Conservation (phyloP, 2,113 vertebrate species). For the Nycticryphes semicollaris region DNA sequence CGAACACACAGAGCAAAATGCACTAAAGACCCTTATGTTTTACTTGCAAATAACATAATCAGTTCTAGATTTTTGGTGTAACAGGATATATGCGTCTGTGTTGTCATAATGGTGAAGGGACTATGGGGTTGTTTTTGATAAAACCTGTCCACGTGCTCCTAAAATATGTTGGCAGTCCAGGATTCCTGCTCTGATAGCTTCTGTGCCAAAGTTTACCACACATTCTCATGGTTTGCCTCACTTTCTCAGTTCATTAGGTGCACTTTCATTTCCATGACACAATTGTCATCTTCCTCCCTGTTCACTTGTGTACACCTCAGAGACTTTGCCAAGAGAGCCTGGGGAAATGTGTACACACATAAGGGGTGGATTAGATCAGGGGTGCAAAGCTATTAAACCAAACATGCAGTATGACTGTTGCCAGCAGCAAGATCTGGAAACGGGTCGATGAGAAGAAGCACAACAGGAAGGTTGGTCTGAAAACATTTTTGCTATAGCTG, state of each 20-base stretch:
- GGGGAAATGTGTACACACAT: not conserved
- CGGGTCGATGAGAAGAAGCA: not conserved
- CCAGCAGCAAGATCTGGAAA: not conserved
- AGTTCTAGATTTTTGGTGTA: not conserved
- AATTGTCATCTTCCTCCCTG: not conserved
- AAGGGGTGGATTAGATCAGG: not conserved
- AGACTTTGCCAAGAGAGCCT: not conserved
- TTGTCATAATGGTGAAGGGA: not conserved
- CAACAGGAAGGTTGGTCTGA: slow-evolving; percentile 22
- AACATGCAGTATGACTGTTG: slow-evolving; percentile 11
- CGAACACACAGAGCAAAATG: not conserved
- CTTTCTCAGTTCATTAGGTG: not conserved
- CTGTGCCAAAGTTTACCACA: not conserved
- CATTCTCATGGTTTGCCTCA: not conserved
- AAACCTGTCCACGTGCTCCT: not conserved
- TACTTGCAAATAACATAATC: not conserved
- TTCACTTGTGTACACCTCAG: not conserved
- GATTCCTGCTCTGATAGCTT: not conserved
- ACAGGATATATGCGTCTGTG: not conserved
- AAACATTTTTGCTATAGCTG: not conserved
- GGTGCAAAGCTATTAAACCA: slow-evolving; percentile 18
- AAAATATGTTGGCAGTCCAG: not conserved
- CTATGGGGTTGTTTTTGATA: not conserved
- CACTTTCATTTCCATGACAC: not conserved
- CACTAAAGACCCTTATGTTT: not conserved